phyloP scores from a whole-genome alignment of 2,113 vertebrate genomes.

The Labrus mixtus region DNA sequence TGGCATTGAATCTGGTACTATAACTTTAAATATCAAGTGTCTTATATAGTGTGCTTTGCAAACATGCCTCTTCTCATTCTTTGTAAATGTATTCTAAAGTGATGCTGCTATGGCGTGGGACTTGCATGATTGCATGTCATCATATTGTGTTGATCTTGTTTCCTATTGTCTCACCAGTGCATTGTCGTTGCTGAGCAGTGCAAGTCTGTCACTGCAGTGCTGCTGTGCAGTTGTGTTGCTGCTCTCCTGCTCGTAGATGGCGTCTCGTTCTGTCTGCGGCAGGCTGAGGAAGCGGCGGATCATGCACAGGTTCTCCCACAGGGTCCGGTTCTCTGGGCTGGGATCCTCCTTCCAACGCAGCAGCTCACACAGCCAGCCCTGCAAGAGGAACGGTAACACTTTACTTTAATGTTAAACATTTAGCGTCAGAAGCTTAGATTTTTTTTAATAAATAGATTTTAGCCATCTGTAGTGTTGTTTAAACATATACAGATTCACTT shows the following conservation, averaged over 20 bases:
- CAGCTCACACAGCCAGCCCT: conserved; percentile 97
- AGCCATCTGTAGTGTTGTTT: too few relatives aligned
- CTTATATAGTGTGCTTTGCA: too few relatives aligned
- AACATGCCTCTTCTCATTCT: neutral
- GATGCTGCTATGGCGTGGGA: too few relatives aligned
- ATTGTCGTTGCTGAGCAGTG: conserved; percentile 89
- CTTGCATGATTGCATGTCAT: neutral
- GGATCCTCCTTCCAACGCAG: conserved; percentile 97
- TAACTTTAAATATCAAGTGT: too few relatives aligned
- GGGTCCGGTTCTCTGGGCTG: conserved; percentile 93
- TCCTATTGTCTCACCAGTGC: conserved; percentile 87
- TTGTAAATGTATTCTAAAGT: neutral
- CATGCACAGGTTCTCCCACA: conserved; percentile 97
- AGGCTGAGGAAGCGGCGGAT: conserved; percentile 95
- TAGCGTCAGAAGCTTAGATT: neutral
- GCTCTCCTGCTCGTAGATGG: conserved; percentile 97
- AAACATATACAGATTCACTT: neutral
- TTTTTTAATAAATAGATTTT: too few relatives aligned
- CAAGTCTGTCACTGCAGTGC: conserved; percentile 90
- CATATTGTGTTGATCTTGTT: conserved; percentile 6
- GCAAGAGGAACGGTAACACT: conserved; percentile 7
- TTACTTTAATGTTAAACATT: neutral
- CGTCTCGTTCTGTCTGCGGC: conserved; percentile 92
- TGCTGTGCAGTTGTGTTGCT: conserved; percentile 84
- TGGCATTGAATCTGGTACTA: too few relatives aligned